Conservation (phyloP, 2,797 vertebrate genomes). For the Menidia menidia region DNA sequence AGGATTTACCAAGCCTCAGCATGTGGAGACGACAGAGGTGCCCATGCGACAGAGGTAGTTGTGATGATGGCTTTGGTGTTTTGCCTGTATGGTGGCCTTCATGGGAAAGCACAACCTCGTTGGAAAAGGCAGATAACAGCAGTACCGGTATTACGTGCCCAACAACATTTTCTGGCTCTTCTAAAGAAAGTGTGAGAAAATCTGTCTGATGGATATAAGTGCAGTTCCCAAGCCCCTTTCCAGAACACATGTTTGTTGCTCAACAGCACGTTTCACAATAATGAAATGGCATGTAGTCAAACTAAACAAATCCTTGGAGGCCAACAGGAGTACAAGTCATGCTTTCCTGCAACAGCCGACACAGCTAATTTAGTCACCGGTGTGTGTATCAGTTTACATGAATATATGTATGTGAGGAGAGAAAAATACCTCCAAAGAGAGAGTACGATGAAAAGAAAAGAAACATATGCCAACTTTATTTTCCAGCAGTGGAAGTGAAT, state of each 20-base stretch:
- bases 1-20: conserved; percentile 54
- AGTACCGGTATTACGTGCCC: too few species aligned
- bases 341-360: conserved; percentile 40
- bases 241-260: conserved; percentile 78
- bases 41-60: conserved; percentile 49
- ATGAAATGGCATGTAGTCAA: conserved; percentile 66
- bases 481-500: conserved; percentile 17
- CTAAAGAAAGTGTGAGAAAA: conserved; percentile 59
- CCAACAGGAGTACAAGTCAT: conserved; percentile 21
- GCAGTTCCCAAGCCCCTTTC: conserved; percentile 59
- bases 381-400: conserved; percentile 5
- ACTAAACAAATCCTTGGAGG: conserved; percentile 56
- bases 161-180: conserved; percentile 20
- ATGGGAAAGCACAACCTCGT: neutral
- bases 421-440: conserved; percentile 7
- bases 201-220: conserved; percentile 29
- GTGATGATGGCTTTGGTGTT: conserved; percentile 41
- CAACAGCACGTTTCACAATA: conserved; percentile 74
- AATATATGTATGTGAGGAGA: neutral
- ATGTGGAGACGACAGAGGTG: conserved; percentile 6
- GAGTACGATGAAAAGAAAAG: conserved; percentile 10
- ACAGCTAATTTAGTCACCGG: conserved; percentile 20
- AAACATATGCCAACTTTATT: conserved; percentile 31
- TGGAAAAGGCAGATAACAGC: neutral
- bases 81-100: conserved; percentile 1